phyloP scores from a whole-genome alignment of 2,797 vertebrate species.

The Limosa lapponica region DNA sequence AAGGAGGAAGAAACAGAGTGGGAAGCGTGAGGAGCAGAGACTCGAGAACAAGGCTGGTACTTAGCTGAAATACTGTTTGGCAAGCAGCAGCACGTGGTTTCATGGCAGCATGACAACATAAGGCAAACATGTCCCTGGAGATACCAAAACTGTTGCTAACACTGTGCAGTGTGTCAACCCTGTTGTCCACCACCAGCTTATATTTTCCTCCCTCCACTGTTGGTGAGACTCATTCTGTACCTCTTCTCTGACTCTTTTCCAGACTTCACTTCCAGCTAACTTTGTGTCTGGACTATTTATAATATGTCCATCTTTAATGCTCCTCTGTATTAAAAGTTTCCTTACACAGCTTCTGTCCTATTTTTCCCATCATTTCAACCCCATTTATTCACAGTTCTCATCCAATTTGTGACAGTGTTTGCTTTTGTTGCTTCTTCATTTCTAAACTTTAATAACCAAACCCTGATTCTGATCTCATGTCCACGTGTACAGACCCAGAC shows the following conservation, averaged over 20 bases:
- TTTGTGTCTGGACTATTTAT: background rate
- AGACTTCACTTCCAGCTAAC: background rate
- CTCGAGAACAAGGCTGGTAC: background rate
- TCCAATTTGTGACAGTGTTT: background rate
- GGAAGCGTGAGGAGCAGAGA: rapidly evolving
- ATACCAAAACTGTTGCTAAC: background rate
- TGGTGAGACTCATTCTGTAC: background rate
- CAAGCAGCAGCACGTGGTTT: background rate
- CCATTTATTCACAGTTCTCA: background rate
- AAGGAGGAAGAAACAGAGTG: background rate
- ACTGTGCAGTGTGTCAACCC: background rate
- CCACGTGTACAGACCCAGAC: background rate
- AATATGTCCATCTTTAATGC: background rate
- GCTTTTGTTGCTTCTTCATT: background rate
- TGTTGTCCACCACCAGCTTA: background rate
- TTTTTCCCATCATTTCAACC: background rate
- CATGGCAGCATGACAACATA: background rate
- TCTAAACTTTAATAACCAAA: background rate
- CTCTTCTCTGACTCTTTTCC: background rate
- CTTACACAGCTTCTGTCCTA: background rate
- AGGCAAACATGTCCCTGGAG: background rate
- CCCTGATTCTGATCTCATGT: background rate
- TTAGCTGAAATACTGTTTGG: background rate
- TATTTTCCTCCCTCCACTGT: background rate
- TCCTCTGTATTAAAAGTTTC: background rate